Evolutionary conservation across 2,797 vertebrate species (phyloP), one percentile per base, ranked within the genome.

Genomic region (Bufotes viridis): DNA sequence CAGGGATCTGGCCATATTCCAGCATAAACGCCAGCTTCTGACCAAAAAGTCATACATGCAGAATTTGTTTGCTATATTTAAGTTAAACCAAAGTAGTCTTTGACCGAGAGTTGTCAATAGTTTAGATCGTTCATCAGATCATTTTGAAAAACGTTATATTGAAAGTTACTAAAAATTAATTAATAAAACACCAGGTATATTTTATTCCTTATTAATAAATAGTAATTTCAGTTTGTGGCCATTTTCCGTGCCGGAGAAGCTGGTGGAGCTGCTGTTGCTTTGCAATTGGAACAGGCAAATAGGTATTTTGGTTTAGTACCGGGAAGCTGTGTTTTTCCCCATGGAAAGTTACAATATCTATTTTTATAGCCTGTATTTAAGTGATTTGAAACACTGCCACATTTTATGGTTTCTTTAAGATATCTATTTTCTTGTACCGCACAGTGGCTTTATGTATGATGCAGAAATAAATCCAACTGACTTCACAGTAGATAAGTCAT

Each of bases 341-440:
- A 55, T 76, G 74, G 74, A 53, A 76, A 76, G 74, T 76, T 76
- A 76, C 74, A 76, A 55, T 53, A 76, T 55, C 49, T 76, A 76
- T 55, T 76, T 76, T 76, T 53, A 76, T 76, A 76, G 74, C n/a
- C 49, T 76, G 51, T 76, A 53, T 76, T 76, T 76, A 76, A 14
- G 74, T n/a, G 74, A 76, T 76, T 53, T 76, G 74, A 76, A 75
- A 55, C 74, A 14, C 74, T 76, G 74, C 20, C 72, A 76, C 49
- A 24, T 76, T 76, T 76, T 76, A 55, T 76, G 49, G 74, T 55
- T 76, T 76, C 49, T 76, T 49, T 53, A 55, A n/a, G 20, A 75
- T 75, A 75, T 75, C 42, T 75, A 49, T 51, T 53, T 22, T 53
- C 63, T n/a, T n/a, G 72, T n/a, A 22, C 20, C 13, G 72, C 12